These are phyloP conservation scores for Araneus ventricosus DNA, from an alignment of 1,140 invertebrate species.

Conservation along the genomic window DNA sequence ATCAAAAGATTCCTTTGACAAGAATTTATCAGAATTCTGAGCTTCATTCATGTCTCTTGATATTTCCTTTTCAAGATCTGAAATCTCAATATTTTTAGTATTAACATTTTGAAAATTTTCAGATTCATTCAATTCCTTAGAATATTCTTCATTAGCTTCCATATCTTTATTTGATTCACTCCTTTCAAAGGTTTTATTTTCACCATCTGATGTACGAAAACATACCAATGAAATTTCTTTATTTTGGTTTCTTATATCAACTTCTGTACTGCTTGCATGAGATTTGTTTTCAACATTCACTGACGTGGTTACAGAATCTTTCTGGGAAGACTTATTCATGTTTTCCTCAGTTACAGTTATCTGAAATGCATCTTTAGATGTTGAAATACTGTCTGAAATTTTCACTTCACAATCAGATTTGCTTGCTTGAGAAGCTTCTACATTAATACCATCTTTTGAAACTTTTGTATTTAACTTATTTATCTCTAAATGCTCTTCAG, in stretches of 20 bases:
- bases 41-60: too few relatives aligned
- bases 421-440: not conserved
- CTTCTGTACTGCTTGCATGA: not conserved
- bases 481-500: not conserved
- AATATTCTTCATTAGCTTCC: not conserved
- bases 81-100: too few relatives aligned
- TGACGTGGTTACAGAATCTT: too few relatives aligned
- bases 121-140: not conserved
- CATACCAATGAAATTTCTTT: not conserved
- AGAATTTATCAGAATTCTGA: too few relatives aligned
- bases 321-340: not conserved
- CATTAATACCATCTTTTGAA: not conserved
- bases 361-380: not conserved
- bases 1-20: too few relatives aligned
- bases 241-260: not conserved
- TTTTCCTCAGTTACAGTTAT: not conserved
- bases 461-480: not conserved
- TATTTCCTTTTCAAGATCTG: too few relatives aligned
- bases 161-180: not conserved
- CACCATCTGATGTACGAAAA: not conserved
- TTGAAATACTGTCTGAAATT: not conserved
- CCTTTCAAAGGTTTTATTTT: not conserved
- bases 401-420: not conserved
- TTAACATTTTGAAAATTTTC: not conserved
- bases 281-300: not conserved